Percentiles rank a stretch among this genome's conserved stretches.
These are phyloP conservation scores for Hydrolagus affinis DNA, from an alignment of 2,113 vertebrate genomes.

Conservation along the genomic window DNA sequence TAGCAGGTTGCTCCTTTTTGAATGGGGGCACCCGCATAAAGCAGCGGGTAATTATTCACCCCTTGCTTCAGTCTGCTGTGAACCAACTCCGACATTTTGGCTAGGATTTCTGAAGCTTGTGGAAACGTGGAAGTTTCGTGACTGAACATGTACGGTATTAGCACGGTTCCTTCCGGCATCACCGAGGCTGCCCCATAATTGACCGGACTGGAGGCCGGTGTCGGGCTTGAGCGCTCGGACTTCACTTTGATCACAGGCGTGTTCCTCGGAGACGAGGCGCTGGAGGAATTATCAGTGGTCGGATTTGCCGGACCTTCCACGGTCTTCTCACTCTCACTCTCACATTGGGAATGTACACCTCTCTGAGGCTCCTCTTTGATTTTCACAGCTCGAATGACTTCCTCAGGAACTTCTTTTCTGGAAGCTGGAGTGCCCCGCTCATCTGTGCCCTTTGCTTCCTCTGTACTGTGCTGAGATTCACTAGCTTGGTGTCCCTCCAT, in stretches of 20 bases:
- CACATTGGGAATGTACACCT: conserved; percentile 43
- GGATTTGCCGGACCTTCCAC: conserved; percentile 29
- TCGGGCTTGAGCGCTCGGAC: conserved; percentile 76
- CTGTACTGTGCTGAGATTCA: conserved; percentile 36
- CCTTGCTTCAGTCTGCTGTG: conserved; percentile 86
- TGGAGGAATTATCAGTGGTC: conserved; percentile 42
- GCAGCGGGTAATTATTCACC: conserved; percentile 41
- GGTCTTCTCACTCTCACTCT: conserved; percentile 37
- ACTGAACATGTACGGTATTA: conserved; percentile 75
- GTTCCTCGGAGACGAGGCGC: conserved; percentile 63
- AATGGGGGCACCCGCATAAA: conserved; percentile 49
- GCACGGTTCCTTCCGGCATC: conserved; percentile 62
- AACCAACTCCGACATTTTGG: conserved; percentile 96
- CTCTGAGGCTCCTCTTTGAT: conserved; percentile 72
- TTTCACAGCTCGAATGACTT: conserved; percentile 35
- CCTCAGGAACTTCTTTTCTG: conserved; percentile 48
- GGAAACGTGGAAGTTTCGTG: conserved; percentile 74
- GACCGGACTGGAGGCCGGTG: conserved; percentile 76
- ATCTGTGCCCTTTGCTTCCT: conserved; percentile 46
- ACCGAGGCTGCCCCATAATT: conserved; percentile 58
- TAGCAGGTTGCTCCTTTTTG: conserved; percentile 88
- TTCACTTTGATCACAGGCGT: conserved; percentile 61
- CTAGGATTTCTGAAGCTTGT: conserved; percentile 87
- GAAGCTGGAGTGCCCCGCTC: conserved; percentile 50
- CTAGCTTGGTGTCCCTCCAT: conserved; percentile 42